phyloP scores from a whole-genome alignment of 2,888 invertebrate genomes.

The Microctonus brassicae region DNA sequence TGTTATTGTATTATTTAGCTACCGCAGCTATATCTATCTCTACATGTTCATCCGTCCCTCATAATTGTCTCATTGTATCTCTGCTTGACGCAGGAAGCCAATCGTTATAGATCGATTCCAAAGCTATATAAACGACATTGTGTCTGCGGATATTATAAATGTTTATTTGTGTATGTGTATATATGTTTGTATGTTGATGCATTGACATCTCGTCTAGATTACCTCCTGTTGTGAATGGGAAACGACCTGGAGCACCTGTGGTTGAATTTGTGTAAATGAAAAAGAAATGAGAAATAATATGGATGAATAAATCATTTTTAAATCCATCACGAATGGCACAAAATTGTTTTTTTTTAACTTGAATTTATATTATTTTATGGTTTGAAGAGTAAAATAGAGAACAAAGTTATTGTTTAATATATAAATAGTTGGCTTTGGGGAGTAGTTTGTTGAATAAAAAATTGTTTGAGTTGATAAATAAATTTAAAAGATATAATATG shows the following conservation, averaged over 20 bases:
- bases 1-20: too few relatives aligned
- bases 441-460: too few relatives aligned
- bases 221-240: conserved; percentile 27
- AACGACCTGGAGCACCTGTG: conserved; percentile 21
- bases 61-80: conserved; percentile 65
- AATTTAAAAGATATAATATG: too few relatives aligned
- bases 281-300: background rate
- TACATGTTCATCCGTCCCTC: conserved; percentile 56
- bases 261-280: background rate
- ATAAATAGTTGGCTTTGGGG: too few relatives aligned
- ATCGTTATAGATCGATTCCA: conserved; percentile 7
- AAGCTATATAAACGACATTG: background rate
- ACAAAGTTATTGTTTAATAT: too few relatives aligned
- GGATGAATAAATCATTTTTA: background rate
- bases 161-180: background rate
- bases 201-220: conserved; percentile 26
- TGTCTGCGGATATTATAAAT: background rate
- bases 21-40: conserved; percentile 61
- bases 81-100: conserved; percentile 20
- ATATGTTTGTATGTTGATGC: conserved; percentile 19
- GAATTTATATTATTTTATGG: background rate
- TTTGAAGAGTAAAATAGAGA: too few relatives aligned
- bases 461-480: too few relatives aligned
- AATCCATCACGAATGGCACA: conserved; percentile 16
- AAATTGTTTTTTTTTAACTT: background rate